Percentiles rank a stretch among this genome's conserved stretches.
Conservation (phyloP, 2,888 invertebrate species). For the Mesoligia furuncula region DNA sequence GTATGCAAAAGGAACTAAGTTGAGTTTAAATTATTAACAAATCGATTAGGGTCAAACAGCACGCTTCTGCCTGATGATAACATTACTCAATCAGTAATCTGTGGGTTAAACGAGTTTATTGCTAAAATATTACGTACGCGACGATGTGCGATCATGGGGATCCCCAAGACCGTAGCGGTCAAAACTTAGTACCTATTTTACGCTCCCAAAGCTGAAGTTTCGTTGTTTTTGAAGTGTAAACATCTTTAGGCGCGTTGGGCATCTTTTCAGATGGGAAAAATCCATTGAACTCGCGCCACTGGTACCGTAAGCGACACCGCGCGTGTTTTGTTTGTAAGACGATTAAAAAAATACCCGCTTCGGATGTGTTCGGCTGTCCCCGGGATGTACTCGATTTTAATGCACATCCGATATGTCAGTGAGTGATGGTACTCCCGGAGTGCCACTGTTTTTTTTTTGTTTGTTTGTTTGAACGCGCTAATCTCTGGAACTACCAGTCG, state of each 20-base stretch:
- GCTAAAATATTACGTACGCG: background rate
- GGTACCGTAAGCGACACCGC: too few relatives aligned
- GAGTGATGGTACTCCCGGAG: too few relatives aligned
- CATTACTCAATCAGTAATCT: conserved; percentile 10
- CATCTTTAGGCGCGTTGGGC: too few relatives aligned
- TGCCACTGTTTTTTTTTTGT: background rate
- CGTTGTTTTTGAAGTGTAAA: too few relatives aligned
- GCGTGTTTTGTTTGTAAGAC: too few relatives aligned
- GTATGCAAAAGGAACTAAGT: conserved; percentile 5
- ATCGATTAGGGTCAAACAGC: conserved; percentile 9
- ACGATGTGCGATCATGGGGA: background rate
- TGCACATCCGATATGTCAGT: too few relatives aligned
- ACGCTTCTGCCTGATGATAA: background rate
- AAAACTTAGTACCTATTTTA: background rate
- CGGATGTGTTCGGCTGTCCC: too few relatives aligned
- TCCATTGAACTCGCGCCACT: too few relatives aligned
- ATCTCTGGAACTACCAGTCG: background rate
- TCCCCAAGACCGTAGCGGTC: background rate
- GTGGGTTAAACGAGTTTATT: background rate
- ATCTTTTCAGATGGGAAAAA: too few relatives aligned
- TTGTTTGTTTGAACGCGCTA: background rate
- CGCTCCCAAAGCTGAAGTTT: background rate
- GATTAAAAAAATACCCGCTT: too few relatives aligned
- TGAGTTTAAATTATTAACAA: conserved; percentile 8
- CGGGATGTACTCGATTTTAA: too few relatives aligned